Conservation (phyloP, 37 sponge, comb jelly and placozoan species). For the Aplysina aerophoba region DNA sequence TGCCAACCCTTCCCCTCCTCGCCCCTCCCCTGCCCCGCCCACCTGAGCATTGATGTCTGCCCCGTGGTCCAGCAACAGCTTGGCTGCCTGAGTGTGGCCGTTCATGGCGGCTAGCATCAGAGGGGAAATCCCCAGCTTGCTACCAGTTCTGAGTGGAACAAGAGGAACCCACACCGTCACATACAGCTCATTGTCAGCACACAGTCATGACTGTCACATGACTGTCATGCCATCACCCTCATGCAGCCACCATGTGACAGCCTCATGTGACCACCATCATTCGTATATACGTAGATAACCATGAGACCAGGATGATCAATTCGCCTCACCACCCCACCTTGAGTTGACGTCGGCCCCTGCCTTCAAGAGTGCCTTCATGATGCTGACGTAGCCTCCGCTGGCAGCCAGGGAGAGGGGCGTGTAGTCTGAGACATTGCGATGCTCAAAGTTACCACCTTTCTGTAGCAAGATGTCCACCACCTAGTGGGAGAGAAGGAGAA, state of each 20-base stretch:
- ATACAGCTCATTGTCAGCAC: neutral
- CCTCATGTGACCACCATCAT: neutral
- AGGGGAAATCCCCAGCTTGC: constrained; percentile 92
- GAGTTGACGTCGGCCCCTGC: constrained; percentile 91
- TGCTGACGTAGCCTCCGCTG: constrained; percentile 85
- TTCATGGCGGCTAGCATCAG: constrained; percentile 96
- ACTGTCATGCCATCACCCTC: neutral
- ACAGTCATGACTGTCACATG: neutral
- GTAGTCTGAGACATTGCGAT: constrained; percentile 94
- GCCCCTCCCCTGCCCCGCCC: neutral
- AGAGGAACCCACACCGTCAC: neutral
- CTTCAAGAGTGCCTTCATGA: constrained; percentile 84
- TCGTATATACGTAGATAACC: no score
- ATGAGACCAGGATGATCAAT: neutral
- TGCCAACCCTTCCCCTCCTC: neutral
- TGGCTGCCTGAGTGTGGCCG: constrained; percentile 89
- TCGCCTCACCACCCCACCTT: constrained; percentile 41
- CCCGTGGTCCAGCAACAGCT: constrained; percentile 84
- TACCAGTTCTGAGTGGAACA: constrained; percentile 73
- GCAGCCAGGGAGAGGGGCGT: constrained; percentile 91
- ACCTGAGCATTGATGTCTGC: constrained; percentile 96
- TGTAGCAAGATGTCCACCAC: constrained; percentile 84
- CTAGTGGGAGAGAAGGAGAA: constrained; percentile 29
- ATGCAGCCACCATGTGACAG: neutral
- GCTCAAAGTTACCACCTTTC: constrained; percentile 86